These are phyloP conservation scores for Pan paniscus DNA, from an alignment of 2,113 vertebrate species.

Conservation along the genomic window DNA sequence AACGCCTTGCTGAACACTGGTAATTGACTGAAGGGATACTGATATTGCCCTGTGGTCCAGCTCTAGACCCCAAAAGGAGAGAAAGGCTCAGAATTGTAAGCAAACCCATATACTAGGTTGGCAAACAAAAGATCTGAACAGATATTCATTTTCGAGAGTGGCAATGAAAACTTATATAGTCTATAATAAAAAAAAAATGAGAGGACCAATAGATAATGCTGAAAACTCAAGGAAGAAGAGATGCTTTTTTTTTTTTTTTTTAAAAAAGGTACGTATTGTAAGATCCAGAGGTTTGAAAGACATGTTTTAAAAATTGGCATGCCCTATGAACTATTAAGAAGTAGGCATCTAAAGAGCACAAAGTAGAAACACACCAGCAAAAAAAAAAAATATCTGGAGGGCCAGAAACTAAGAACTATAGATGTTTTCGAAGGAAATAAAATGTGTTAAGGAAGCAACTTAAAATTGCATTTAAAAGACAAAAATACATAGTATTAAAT, in stretches of 20 bases:
- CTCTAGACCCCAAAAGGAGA: background rate
- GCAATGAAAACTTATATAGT: background rate
- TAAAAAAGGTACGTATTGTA: background rate
- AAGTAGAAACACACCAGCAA: background rate
- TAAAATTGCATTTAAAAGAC: background rate
- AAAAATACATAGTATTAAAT: background rate
- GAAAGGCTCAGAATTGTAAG: rapidly evolving
- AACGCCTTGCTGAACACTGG: no score
- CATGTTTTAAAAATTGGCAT: background rate
- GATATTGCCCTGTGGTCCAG: rapidly evolving
- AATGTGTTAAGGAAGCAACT: background rate
- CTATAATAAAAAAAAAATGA: background rate
- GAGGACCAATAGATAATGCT: rapidly evolving
- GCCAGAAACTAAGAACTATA: background rate
- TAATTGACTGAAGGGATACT: background rate
- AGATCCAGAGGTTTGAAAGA: background rate
- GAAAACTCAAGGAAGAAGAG: background rate
- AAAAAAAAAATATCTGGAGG: background rate
- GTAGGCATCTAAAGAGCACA: background rate
- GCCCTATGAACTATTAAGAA: background rate
- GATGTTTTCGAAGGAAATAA: background rate
- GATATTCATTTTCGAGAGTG: background rate
- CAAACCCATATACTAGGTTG: background rate
- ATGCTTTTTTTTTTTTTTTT: no score
- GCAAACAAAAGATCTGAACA: background rate